Conservation (phyloP, 1,140 invertebrate species). For the Aphis craccivora region DNA sequence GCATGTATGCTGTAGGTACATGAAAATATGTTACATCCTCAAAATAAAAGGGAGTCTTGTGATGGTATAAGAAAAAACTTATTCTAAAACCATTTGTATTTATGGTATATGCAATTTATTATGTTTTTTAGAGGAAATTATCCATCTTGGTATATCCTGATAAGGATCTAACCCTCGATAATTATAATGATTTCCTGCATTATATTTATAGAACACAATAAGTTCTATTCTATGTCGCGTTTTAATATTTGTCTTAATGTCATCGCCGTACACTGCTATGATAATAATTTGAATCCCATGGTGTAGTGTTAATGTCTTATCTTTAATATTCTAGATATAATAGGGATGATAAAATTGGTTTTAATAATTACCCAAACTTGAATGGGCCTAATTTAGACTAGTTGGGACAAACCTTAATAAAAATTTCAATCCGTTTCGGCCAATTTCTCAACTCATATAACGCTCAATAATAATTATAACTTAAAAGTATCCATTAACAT, state of each 20-base stretch:
- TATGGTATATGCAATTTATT: neutral
- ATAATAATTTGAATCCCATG: neutral
- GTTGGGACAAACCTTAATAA: neutral
- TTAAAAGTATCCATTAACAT: too few species aligned
- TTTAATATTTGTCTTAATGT: neutral
- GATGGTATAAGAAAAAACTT: neutral
- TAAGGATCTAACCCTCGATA: constrained; percentile 56
- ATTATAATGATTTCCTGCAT: constrained; percentile 46
- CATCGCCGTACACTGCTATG: too few species aligned
- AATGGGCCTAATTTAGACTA: neutral
- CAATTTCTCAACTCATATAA: neutral
- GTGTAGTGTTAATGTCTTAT: neutral
- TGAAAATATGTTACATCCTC: neutral
- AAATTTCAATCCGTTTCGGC: neutral
- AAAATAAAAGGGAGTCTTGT: neutral
- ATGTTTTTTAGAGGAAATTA: constrained; percentile 35
- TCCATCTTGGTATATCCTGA: constrained; percentile 20
- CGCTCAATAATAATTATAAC: too few species aligned
- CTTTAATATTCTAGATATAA: neutral
- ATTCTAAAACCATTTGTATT: neutral
- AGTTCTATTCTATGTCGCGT: neutral
- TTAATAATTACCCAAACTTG: neutral
- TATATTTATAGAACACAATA: constrained; percentile 24
- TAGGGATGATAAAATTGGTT: neutral
- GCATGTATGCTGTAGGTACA: neutral